phyloP scores from a whole-genome alignment of 1,140 invertebrate genomes.

The Sitobion miscanthi region DNA sequence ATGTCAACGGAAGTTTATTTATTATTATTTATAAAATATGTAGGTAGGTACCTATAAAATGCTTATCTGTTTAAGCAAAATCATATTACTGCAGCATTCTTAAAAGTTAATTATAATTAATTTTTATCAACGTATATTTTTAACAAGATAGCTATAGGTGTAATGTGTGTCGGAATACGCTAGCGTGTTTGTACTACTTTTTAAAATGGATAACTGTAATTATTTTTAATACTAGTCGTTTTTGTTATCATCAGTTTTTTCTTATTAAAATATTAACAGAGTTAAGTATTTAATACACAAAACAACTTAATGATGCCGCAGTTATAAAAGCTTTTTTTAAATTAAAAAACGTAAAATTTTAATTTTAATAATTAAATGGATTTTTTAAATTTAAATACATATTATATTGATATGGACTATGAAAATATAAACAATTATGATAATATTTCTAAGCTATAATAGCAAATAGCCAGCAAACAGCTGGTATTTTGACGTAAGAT shows the following conservation, averaged over 20 bases:
- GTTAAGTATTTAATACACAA: not conserved
- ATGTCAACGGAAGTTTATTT: not conserved
- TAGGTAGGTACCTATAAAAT: not conserved
- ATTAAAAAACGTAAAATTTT: not conserved
- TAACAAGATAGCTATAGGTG: not conserved
- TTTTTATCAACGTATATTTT: not conserved
- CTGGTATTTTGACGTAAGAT: not conserved
- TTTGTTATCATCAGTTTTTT: conserved; percentile 8
- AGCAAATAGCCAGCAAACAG: not conserved
- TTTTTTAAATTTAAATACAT: not conserved
- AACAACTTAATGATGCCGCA: not conserved
- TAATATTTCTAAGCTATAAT: not conserved
- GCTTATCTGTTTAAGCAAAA: not conserved
- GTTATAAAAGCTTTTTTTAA: conserved; percentile 2
- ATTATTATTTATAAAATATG: conserved; percentile 13
- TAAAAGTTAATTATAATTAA: conserved; percentile 19
- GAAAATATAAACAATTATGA: not conserved
- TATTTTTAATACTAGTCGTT: conserved; percentile 10
- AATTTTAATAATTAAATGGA: not conserved
- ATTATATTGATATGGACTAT: not conserved
- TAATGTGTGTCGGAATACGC: not conserved
- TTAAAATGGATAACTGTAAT: conserved; percentile 14
- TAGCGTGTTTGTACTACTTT: conserved; percentile 14
- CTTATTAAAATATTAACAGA: conserved; percentile 5
- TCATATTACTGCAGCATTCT: not conserved